Evolutionary conservation across 2,797 vertebrate genomes (phyloP), one percentile per base, ranked within the genome.

Genomic region (Thamnophis elegans): DNA sequence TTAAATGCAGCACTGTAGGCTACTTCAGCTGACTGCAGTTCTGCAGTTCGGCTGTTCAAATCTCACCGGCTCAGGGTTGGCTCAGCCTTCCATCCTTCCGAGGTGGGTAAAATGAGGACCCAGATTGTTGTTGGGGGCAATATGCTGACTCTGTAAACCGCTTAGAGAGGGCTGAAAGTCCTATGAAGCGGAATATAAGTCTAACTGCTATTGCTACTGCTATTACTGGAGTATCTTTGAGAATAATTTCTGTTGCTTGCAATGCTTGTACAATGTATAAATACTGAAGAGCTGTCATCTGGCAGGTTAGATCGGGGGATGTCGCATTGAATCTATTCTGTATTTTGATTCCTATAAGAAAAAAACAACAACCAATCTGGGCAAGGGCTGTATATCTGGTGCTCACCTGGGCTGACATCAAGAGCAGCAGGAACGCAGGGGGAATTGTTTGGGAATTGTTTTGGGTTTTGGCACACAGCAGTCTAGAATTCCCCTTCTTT

Each of bases 201-300:
- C n/a, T n/a, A n/a, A n/a, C n/a, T n/a, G n/a, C n/a, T n/a, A n/a
- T n/a, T n/a, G n/a, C n/a, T n/a, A n/a, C n/a, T n/a, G n/a, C n/a
- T n/a, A n/a, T n/a, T n/a, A n/a, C n/a, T 54, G 78, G 20, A 25
- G 26, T 92, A 18, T 55, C 90, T 87, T 88, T 68, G 93, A 90
- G 73, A 58, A 18, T 53, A 32, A 91, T 26, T 8, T 1, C 22
- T 91, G 73, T 91, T 91, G 54, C 47, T 91, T 91, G 56, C 58
- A 94, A 85, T 53, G 89, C 51, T 36, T 78, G 86, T 87, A 62
- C 11, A 86, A 59, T 0, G 1, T 88, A 92, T 92, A 87, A 90
- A 78, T 54, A 60, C 68, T 8, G 58, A 60, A 89, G 55, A 32
- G 92, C 5, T 92, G 10, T 92, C 87, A 92, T 22, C 25, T 47